These are phyloP conservation scores for Nasonia oneida DNA, from an alignment of 2,888 invertebrate genomes.

Conservation along the genomic window DNA sequence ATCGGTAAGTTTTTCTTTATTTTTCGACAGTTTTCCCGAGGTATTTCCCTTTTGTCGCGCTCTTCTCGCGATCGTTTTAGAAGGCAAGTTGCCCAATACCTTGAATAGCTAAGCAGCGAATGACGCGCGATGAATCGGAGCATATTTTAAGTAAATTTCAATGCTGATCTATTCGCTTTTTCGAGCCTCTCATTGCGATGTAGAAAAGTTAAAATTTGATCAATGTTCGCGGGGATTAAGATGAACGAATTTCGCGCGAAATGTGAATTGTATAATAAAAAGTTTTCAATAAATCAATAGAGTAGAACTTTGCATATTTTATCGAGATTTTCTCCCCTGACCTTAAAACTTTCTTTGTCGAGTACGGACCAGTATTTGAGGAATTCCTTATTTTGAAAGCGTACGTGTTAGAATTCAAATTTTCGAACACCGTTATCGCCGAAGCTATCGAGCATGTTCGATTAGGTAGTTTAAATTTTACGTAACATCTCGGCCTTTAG, in stretches of 20 bases:
- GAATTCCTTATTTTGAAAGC: neutral
- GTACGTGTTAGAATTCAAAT: neutral
- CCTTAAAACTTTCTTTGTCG: neutral
- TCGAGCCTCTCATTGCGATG: neutral
- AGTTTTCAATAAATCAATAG: too few species aligned
- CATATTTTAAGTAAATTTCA: neutral
- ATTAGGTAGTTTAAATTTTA: neutral
- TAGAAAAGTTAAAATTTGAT: neutral
- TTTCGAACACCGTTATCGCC: too few species aligned
- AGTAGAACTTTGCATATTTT: neutral
- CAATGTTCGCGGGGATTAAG: too few species aligned
- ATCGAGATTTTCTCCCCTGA: neutral
- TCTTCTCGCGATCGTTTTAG: neutral
- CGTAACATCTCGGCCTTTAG: neutral
- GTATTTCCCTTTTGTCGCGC: neutral
- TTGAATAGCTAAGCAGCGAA: neutral
- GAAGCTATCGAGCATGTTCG: neutral
- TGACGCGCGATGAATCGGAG: slow-evolving; percentile 12
- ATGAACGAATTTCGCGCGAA: neutral
- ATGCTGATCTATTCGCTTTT: neutral
- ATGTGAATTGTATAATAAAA: neutral
- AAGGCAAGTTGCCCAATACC: neutral
- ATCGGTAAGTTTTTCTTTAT: slow-evolving; percentile 30
- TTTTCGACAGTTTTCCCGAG: neutral
- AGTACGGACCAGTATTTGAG: neutral